phyloP scores from a whole-genome alignment of 2,113 vertebrate genomes.

The Eretmochelys imbricata region DNA sequence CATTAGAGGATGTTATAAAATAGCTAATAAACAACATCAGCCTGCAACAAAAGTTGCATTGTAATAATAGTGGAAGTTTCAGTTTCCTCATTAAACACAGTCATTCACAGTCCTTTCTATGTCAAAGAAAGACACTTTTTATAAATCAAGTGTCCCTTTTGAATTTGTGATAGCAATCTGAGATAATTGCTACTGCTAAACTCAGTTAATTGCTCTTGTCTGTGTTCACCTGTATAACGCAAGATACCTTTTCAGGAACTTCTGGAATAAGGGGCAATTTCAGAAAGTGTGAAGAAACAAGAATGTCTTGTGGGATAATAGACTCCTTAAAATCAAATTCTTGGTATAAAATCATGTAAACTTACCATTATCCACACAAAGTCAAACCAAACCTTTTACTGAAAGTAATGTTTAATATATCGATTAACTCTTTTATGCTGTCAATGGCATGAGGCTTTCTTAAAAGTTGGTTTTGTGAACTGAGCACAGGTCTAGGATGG shows the following conservation, averaged over 20 bases:
- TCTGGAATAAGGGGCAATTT: background rate
- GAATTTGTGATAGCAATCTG: constrained; percentile 4
- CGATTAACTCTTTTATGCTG: background rate
- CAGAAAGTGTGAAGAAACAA: background rate
- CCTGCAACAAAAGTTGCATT: background rate
- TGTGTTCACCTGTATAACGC: background rate
- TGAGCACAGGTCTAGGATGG: background rate
- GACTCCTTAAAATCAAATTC: background rate
- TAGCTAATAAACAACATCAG: background rate
- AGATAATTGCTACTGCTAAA: background rate
- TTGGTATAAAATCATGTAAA: background rate
- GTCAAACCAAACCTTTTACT: background rate
- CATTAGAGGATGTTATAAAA: background rate
- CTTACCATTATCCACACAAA: background rate
- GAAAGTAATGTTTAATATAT: background rate
- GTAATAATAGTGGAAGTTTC: background rate
- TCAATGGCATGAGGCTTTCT: background rate
- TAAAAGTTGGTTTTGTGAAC: background rate
- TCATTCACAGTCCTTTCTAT: background rate
- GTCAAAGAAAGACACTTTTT: background rate
- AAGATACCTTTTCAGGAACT: background rate
- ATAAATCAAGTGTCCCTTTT: background rate
- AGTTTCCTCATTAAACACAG: constrained; percentile 20
- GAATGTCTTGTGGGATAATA: background rate
- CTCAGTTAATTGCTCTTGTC: background rate